Evolutionary conservation across 1,140 invertebrate species (phyloP).

Genomic region (Grapholita molesta): DNA sequence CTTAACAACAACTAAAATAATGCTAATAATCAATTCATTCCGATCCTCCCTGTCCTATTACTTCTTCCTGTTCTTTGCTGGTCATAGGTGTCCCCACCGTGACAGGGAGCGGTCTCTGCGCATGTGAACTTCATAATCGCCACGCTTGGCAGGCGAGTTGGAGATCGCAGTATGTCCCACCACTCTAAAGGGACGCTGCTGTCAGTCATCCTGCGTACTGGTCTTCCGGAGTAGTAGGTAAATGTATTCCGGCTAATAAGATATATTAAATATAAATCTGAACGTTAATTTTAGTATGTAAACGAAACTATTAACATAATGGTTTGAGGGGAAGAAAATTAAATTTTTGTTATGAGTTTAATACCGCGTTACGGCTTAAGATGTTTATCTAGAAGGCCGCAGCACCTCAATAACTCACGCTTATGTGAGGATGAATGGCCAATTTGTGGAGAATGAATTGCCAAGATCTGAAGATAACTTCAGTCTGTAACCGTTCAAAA

Average conservation of each 20-base stretch:
- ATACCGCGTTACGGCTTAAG: conserved; percentile 22
- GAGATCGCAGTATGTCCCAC: no score
- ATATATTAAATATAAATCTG: not conserved
- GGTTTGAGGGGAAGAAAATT: conserved; percentile 15
- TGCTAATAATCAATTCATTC: no score
- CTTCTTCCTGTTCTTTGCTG: no score
- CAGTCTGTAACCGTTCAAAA: conserved; percentile 13
- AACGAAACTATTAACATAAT: conserved; percentile 17
- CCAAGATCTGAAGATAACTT: conserved; percentile 51
- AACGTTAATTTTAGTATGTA: conserved; percentile 12
- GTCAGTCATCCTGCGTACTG: not conserved
- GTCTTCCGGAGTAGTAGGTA: not conserved
- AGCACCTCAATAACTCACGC: conserved; percentile 48
- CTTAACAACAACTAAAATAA: no score
- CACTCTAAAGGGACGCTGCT: no score
- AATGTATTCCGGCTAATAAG: not conserved
- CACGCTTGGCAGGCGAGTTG: no score
- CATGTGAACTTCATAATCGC: no score
- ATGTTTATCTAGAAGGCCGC: conserved; percentile 48
- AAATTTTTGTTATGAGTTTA: conserved; percentile 20
- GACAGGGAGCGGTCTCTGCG: no score
- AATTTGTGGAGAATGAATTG: conserved; percentile 61
- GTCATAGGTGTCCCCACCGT: no score
- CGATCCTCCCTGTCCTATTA: no score
- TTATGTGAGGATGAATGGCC: conserved; percentile 62